These are phyloP conservation scores for Netelia fuscicornis DNA, from an alignment of 2,888 invertebrate genomes.

Conservation along the genomic window DNA sequence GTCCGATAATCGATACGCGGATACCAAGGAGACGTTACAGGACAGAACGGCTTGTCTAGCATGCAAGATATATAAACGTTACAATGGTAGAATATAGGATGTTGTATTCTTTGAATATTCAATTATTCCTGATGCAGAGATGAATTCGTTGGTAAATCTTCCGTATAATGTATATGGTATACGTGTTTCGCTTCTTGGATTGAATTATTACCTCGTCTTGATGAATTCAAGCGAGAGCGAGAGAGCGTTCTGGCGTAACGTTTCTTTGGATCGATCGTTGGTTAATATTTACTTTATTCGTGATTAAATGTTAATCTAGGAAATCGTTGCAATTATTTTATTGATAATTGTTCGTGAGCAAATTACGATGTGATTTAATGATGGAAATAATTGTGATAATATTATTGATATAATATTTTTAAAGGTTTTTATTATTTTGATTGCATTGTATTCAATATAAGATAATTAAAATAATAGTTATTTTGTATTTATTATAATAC, in stretches of 20 bases:
- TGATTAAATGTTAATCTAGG: neutral
- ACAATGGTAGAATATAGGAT: conserved; percentile 54
- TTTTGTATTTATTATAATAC: too few species aligned
- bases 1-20: conserved; percentile 44
- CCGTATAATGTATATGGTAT: neutral
- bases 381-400: neutral
- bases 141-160: conserved; percentile 39
- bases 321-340: neutral
- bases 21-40: conserved; percentile 49
- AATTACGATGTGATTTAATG: neutral
- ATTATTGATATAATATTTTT: neutral
- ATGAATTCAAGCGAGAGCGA: conserved; percentile 2
- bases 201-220: conserved; percentile 1
- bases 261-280: neutral
- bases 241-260: conserved; percentile 15
- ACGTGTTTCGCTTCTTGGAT: neutral
- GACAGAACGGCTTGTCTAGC: conserved; percentile 12
- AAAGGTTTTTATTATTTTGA: neutral
- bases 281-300: neutral
- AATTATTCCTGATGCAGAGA: conserved; percentile 31
- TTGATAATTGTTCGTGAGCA: neutral
- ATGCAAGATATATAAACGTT: neutral
- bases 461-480: neutral
- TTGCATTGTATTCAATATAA: neutral
- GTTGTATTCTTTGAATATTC: conserved; percentile 52